Conservation (phyloP, 2,888 invertebrate genomes). For the Latheticus oryzae region DNA sequence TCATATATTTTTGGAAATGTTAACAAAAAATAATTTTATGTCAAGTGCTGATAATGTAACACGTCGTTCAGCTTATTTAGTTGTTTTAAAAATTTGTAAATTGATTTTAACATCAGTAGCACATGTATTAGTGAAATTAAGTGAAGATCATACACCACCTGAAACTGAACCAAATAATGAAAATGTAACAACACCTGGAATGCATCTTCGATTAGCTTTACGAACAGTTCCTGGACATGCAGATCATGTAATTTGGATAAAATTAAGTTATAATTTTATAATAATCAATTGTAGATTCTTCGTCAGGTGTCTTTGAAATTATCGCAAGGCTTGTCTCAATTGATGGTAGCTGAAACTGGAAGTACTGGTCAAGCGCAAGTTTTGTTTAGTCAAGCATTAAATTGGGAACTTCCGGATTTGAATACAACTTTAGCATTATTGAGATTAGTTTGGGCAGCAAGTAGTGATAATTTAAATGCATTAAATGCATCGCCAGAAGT, state of each 20-base stretch:
- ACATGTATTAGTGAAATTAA: constrained; percentile 75
- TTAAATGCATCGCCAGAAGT: constrained; percentile 71
- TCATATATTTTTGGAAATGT: constrained; percentile 79
- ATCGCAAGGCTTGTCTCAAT: constrained; percentile 83
- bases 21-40: constrained; percentile 87
- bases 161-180: constrained; percentile 60
- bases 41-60: constrained; percentile 79
- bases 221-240: constrained; percentile 86
- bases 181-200: constrained; percentile 64
- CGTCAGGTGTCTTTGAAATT: constrained; percentile 86
- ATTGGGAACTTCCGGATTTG: constrained; percentile 79
- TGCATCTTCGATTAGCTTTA: constrained; percentile 82
- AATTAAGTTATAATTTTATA: too few relatives aligned
- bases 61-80: constrained; percentile 82
- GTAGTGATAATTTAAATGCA: constrained; percentile 74
- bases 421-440: constrained; percentile 80
- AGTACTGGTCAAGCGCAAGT: constrained; percentile 61
- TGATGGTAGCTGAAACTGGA: constrained; percentile 60
- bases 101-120: constrained; percentile 88
- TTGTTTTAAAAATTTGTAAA: constrained; percentile 89
- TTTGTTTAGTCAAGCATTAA: constrained; percentile 72
- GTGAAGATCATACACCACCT: constrained; percentile 64
- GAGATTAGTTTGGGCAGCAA: constrained; percentile 83
- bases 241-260: constrained; percentile 81
- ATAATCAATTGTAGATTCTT: constrained; percentile 68